phyloP scores from a whole-genome alignment of 2,888 invertebrate genomes.

The Ochropleura leucogaster region DNA sequence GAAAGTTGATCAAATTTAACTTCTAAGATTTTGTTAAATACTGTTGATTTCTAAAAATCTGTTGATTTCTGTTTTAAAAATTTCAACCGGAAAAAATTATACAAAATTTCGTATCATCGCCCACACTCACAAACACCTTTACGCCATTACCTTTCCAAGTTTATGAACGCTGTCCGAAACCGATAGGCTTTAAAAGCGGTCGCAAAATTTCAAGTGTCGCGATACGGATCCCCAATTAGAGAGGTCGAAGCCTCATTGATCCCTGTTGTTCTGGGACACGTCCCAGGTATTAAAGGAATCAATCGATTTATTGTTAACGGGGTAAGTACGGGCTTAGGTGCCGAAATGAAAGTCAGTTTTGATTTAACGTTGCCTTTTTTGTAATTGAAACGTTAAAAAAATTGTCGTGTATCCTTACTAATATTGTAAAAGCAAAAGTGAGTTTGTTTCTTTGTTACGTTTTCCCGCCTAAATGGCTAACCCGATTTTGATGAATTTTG shows the following conservation, averaged over 20 bases:
- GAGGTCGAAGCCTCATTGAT: slow-evolving; percentile 68
- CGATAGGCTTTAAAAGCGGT: slow-evolving; percentile 75
- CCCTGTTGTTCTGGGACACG: slow-evolving; percentile 65
- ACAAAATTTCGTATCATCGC: background rate
- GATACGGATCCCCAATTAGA: slow-evolving; percentile 77
- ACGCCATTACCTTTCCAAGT: slow-evolving; percentile 36
- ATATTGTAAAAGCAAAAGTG: no score
- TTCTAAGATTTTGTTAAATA: no score
- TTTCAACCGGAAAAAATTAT: background rate
- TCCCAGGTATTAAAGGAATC: slow-evolving; percentile 69
- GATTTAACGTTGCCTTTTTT: slow-evolving; percentile 7
- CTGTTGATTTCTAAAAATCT: background rate
- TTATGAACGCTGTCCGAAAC: slow-evolving; percentile 54
- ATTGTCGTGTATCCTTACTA: no score
- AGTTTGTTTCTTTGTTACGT: no score
- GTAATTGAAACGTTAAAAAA: background rate
- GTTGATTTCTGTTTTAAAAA: background rate
- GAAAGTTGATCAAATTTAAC: no score
- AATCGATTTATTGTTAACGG: slow-evolving; percentile 52
- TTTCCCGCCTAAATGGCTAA: no score
- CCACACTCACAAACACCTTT: slow-evolving; percentile 27
- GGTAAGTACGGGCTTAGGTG: slow-evolving; percentile 14
- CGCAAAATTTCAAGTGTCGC: slow-evolving; percentile 69
- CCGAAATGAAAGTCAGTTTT: slow-evolving; percentile 6
- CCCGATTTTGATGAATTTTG: no score